Base-by-base conservation (phyloP, 2,113 vertebrate genomes). In the Sorex araneus region DNA sequence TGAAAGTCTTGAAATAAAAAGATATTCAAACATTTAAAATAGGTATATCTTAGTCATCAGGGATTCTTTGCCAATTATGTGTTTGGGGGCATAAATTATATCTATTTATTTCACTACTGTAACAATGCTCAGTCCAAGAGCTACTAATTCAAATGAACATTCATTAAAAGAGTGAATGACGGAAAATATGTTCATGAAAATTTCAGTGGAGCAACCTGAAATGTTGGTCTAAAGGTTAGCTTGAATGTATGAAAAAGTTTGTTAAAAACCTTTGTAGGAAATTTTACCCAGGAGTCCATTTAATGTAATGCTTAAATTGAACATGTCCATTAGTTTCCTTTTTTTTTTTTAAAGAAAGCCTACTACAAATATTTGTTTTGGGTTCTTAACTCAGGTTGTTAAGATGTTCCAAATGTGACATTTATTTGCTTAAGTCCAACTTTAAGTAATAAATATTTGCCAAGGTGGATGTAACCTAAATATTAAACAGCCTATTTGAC, bases 391-490 rank as follows among this genome's bases (percentile, higher is more conserved):
- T 81, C 36, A 87, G 34, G 86, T 84, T 64, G 23, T 75, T 90
- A 90, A 87, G 40, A 70, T 82, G n/a, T 93, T 87, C 66, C 74
- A 93, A 95, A 83, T 82, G 86, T 82, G 70, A 25, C 67, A 85
- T 90, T 88, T 93, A 84, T 92, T 95, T 88, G 57, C 57, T 70
- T 30, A 74, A 81, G 32, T 73, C 45, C 57, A 73, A 81, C 21
- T 84, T 87, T 81, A 77, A 80, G 76, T 87, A 78, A 89, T 81
- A 92, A 77, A 69, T 90, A 94, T 80, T 92, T 95, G 85, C 85
- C 84, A 82, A 92, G 32, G 34, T 89, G 85, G 50, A 95, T 89
- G 64, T 89, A 73, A 10, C 57, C 75, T 77, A 93, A 94, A 81
- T 92, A 90, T 66, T 23, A 7, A 30, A 84, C 23, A 87, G 73